Base-by-base conservation (phyloP, 2,797 vertebrate genomes). In the Leptoclinus maculatus region DNA sequence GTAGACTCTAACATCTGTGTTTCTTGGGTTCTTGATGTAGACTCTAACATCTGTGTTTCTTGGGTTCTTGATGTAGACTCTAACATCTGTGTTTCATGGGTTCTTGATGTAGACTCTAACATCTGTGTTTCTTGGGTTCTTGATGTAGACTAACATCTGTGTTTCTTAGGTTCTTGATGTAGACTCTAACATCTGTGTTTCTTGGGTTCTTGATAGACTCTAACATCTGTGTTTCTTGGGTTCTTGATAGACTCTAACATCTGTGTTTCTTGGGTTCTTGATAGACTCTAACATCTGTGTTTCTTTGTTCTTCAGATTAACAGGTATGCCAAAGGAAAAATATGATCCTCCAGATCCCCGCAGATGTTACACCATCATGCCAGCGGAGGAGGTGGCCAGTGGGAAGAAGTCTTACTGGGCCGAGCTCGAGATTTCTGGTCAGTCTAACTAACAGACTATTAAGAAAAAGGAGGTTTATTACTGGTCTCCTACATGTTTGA, bases 311-410 rank as follows among this genome's bases (percentile, higher is more conserved):
- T 62, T 54, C 80, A 99, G 98, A 97, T 96, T 97, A 96, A 97
- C 95, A 97, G 98, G 97, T 96, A 99, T 99, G 98, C 98, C 98
- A 97, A 99, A 99, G 95, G 98, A 99, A 97, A 99, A 99, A 98
- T 99, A 99, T 99, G 98, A 99, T 91, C 97, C 98, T 93, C 98
- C 98, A 88, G 98, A 99, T 96, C 97, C 97, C 92, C 97, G 97
- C 91, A 95, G 97, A 95, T 97, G 99, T 95, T 99, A 99, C 87
- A 98, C 97, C 95, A 99, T 99, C 96, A 99, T 99, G 98, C 98
- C 98, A 85, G 95, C 97, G 38, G 98, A 99, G 93, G 98, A 99
- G 94, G 96, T 94, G 91, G 96, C 97, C 89, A 97, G 94, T 36
- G 98, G 98, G 86, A 99, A 99, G 95, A 99, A 98, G 93, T 97